Evolutionary conservation across 2,888 invertebrate genomes (phyloP).

Genomic region (Andrena haemorrhoa): DNA sequence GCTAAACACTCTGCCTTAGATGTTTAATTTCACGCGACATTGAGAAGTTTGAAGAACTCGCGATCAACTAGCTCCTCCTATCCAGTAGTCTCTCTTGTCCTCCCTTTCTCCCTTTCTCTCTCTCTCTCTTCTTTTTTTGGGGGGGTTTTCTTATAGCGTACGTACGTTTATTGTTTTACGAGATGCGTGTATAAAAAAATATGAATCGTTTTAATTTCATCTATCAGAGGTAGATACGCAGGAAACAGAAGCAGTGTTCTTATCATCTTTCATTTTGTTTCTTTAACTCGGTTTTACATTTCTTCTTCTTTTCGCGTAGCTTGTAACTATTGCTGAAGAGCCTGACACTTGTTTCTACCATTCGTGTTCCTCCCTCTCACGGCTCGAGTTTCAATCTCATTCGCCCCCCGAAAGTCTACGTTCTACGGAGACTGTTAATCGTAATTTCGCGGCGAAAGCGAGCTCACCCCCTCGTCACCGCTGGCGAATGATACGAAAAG

Average conservation of each 20-base stretch:
- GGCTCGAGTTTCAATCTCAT: slow-evolving; percentile 31
- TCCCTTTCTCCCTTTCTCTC: slow-evolving; percentile 4
- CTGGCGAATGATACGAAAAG: background rate
- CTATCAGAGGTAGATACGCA: slow-evolving; percentile 82
- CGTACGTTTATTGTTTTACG: slow-evolving; percentile 76
- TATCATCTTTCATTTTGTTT: slow-evolving; percentile 51
- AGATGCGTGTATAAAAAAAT: slow-evolving; percentile 81
- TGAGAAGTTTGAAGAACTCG: slow-evolving; percentile 44
- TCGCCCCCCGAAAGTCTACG: slow-evolving; percentile 13
- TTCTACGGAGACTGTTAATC: background rate
- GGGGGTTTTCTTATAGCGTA: slow-evolving; percentile 70
- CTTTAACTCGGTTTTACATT: slow-evolving; percentile 24
- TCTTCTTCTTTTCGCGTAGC: slow-evolving; percentile 20
- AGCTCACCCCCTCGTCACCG: background rate
- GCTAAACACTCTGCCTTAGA: slow-evolving; percentile 30
- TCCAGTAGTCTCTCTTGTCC: slow-evolving; percentile 32
- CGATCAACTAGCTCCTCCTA: slow-evolving; percentile 26
- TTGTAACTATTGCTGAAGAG: slow-evolving; percentile 55
- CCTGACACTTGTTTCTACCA: slow-evolving; percentile 14
- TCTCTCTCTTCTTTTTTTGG: slow-evolving; percentile 41
- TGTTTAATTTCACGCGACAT: slow-evolving; percentile 31
- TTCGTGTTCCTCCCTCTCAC: slow-evolving; percentile 41
- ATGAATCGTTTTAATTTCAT: slow-evolving; percentile 79
- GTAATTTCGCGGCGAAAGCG: background rate
- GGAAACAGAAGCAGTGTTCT: slow-evolving; percentile 80